A percentile compares a stretch with the other conserved stretches of the same genome.
These are phyloP conservation scores for Chaenodraco wilsoni DNA, from an alignment of 2,797 vertebrate genomes.

Conservation along the genomic window DNA sequence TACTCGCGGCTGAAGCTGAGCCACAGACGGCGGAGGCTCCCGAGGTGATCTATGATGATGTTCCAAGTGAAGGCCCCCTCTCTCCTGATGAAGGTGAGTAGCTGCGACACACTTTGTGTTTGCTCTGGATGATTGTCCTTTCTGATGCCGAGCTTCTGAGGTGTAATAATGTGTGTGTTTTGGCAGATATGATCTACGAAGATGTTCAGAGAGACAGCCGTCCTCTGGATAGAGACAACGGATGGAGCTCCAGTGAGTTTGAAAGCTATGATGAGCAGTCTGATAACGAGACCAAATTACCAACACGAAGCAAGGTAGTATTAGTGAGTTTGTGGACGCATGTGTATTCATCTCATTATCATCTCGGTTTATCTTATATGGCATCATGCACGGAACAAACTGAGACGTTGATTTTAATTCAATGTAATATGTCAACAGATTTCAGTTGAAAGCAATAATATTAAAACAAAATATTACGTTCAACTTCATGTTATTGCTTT, in stretches of 20 bases:
- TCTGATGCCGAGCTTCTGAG: slow-evolving; percentile 5
- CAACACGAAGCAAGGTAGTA: slow-evolving; percentile 83
- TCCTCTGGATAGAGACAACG: slow-evolving; percentile 80
- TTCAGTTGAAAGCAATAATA: no score
- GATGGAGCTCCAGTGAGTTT: slow-evolving; percentile 98
- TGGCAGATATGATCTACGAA: slow-evolving; percentile 86
- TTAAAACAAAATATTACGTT: no score
- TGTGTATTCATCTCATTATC: slow-evolving; percentile 8
- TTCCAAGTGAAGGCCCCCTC: slow-evolving; percentile 85
- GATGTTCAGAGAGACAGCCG: slow-evolving; percentile 83
- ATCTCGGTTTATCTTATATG: slow-evolving; percentile 23
- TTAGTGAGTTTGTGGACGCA: slow-evolving; percentile 13
- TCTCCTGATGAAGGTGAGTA: slow-evolving; percentile 77
- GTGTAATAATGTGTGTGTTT: slow-evolving; percentile 33
- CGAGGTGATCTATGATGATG: slow-evolving; percentile 96
- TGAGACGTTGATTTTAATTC: no score
- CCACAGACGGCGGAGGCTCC: slow-evolving; percentile 36
- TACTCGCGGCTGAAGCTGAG: slow-evolving; percentile 36
- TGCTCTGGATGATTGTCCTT: not conserved
- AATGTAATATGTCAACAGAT: no score
- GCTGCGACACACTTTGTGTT: not conserved
- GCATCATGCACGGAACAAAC: not conserved
- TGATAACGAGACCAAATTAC: slow-evolving; percentile 85
- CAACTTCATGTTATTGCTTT: no score
- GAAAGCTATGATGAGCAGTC: slow-evolving; percentile 97